Evolutionary conservation across 2,797 vertebrate species (phyloP).

Genomic region (Malurus leucopterus): DNA sequence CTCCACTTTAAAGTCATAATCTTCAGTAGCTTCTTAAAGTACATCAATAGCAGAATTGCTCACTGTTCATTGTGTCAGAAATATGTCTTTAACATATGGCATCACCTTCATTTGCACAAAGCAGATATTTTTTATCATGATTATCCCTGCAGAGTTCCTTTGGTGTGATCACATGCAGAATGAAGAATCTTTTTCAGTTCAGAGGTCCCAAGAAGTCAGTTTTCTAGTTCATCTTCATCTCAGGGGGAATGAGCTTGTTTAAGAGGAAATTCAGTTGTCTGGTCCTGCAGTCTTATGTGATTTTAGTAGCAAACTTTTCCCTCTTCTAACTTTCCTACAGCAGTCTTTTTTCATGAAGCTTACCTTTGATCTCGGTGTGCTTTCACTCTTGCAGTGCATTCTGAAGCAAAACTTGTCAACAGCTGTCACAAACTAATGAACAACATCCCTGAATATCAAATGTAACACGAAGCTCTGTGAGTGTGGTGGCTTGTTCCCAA

Average conservation of each 20-base stretch:
- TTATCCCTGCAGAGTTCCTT: neutral
- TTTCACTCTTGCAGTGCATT: neutral
- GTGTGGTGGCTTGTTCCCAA: conserved; percentile 23
- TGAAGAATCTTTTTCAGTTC: neutral
- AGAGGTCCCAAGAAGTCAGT: neutral
- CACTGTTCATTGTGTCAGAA: conserved; percentile 52
- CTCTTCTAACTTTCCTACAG: neutral
- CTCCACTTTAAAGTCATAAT: neutral
- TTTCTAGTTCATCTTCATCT: neutral
- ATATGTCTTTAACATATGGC: neutral
- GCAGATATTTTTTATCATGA: neutral
- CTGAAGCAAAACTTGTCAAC: conserved; percentile 27
- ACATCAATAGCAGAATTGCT: neutral
- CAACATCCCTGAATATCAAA: conserved; percentile 55
- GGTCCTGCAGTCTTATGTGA: neutral
- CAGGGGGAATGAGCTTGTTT: neutral
- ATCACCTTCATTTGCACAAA: conserved; percentile 5
- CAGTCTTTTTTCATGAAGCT: neutral
- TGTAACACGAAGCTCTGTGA: conserved; percentile 26
- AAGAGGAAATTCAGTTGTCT: neutral
- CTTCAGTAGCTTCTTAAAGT: neutral
- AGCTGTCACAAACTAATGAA: conserved; percentile 56
- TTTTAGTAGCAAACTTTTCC: neutral
- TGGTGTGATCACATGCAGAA: neutral
- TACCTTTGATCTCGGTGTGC: neutral